These are phyloP conservation scores for Gavialis gangeticus DNA, from an alignment of 2,113 vertebrate genomes.

Conservation along the genomic window DNA sequence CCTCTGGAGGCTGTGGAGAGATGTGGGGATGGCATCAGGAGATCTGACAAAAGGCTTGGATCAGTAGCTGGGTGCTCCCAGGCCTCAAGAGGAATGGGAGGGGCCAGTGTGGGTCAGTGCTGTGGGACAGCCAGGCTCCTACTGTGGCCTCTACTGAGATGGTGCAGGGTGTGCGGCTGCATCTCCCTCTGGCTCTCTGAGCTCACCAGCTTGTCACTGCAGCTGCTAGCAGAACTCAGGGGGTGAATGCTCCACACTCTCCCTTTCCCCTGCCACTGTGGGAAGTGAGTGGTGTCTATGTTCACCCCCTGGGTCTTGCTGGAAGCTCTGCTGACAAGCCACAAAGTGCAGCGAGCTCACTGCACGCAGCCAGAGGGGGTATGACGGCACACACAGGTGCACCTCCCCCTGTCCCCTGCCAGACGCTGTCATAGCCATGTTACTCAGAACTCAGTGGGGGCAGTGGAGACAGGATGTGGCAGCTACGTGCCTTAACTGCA, in stretches of 20 bases:
- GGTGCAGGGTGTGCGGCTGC: too few species aligned
- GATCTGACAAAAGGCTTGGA: not conserved
- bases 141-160: fast-evolving
- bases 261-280: too few species aligned
- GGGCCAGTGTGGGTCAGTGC: not conserved
- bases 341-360: too few species aligned
- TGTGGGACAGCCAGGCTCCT: not conserved
- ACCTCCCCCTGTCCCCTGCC: not conserved
- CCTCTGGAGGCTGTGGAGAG: not conserved
- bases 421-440: too few species aligned
- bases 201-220: too few species aligned
- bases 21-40: not conserved
- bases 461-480: not conserved
- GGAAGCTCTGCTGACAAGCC: too few species aligned
- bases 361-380: too few species aligned
- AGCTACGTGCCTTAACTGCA: not conserved
- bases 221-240: too few species aligned
- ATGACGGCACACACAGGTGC: not conserved
- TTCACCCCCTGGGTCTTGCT: too few species aligned
- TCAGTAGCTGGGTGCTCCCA: not conserved
- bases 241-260: too few species aligned
- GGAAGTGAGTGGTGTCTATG: too few species aligned
- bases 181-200: too few species aligned
- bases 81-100: not conserved
- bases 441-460: not conserved